Evolutionary conservation across 2,113 vertebrate genomes (phyloP), one percentile per base, ranked within the genome.

Genomic region (Australoheros scitulus): DNA sequence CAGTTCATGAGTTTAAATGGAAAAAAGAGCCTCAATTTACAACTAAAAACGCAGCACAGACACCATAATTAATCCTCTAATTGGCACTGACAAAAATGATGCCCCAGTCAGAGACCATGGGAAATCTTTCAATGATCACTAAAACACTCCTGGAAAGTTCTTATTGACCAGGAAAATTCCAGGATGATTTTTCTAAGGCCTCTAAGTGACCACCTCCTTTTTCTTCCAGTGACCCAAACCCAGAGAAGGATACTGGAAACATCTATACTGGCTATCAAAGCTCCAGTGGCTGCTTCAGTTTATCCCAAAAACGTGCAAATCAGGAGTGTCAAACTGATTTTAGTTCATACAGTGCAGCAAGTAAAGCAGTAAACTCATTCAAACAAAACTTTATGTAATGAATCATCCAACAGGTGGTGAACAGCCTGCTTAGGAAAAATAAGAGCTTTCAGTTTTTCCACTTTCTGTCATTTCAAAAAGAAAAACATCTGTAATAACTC

Each of bases 301-400:
- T 13, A 29, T 1, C 43, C 1, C 10, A 0, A 0, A 32, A 52
- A 52, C 0, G 15, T 13, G 3, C 32, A 0, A 13, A 47, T 52
- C 43, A 29, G 15, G 47, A 41, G 5, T 20, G 15, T 11, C 24
- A n/a, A 47, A 32, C 24, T 52, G 5, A 1, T 7, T 52, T 47
- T 18, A 6, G 10, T 6, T 68, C 8, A 0, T 36, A 9, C 36
- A 38, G 36, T 9, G 36, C 36, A 38, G 36, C 34, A 36, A 7
- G 7, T 29, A 70, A 50, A 50, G 6, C 18, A 52, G 50, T 52
- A 52, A 70, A 24, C 10, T 18, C 3, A 0, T 22, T 64, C 36
- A 64, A 38, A 38, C 36, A 9, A 10, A 38, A 9, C 36, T 38
- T 34, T 1, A 2, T n/a, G 34, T 14, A 38, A 22, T 32, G 24